A percentile compares a stretch with the other conserved stretches of the same genome.
These are phyloP conservation scores for Zaprionus taronus DNA, from an alignment of 1,140 invertebrate genomes.

Conservation along the genomic window DNA sequence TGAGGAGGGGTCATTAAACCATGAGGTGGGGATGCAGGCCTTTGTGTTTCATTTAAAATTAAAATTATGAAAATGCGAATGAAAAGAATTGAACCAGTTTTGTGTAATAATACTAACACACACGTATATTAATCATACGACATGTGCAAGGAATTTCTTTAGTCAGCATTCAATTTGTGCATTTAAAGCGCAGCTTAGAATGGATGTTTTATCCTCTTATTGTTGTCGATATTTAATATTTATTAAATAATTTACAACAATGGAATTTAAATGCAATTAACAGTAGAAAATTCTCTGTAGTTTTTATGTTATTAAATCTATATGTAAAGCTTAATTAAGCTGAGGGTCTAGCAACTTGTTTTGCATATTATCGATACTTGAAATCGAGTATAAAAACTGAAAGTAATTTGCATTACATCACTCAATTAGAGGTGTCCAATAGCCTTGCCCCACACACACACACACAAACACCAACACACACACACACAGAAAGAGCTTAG, in stretches of 20 bases:
- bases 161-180: neutral
- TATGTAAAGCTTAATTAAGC: slow-evolving; percentile 16
- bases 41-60: slow-evolving; percentile 29
- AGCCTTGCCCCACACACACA: slow-evolving; percentile 49
- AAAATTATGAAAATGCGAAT: slow-evolving; percentile 35
- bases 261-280: slow-evolving; percentile 8
- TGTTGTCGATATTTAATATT: neutral
- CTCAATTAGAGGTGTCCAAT: slow-evolving; percentile 52
- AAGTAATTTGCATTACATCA: slow-evolving; percentile 64
- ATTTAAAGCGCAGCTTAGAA: neutral
- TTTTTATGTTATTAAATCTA: no score
- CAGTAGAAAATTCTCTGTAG: neutral
- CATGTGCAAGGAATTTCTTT: neutral
- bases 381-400: slow-evolving; percentile 39
- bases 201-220: neutral
- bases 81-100: slow-evolving; percentile 15
- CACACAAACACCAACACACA: slow-evolving; percentile 20
- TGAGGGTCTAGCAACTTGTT: slow-evolving; percentile 15
- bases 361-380: slow-evolving; percentile 11
- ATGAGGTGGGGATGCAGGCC: slow-evolving; percentile 9
- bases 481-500: slow-evolving; percentile 20
- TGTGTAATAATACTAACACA: neutral
- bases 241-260: slow-evolving; percentile 9
- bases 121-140: slow-evolving; percentile 5
- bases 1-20: slow-evolving; percentile 35